Base-by-base conservation (phyloP, 2,888 invertebrate species). In the Thecophora atra region DNA sequence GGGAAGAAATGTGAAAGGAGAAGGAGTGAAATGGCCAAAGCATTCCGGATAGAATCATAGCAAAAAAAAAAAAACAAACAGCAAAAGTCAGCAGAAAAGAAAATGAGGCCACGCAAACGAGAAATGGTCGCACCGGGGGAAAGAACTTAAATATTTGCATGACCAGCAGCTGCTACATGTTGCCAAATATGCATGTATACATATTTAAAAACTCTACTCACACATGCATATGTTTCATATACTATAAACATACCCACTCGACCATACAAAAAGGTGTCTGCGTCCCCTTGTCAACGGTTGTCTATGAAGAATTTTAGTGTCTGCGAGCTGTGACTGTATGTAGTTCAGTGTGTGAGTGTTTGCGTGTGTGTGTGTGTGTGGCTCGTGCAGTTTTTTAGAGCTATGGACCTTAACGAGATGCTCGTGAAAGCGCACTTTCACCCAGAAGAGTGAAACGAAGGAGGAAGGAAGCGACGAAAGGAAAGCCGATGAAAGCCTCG, bases 141-240 rank as follows among this genome's bases (percentile, higher is more conserved):
- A 58, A n/a, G 19, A 54, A 21, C 7, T 19, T 19, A 26, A n/a
- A 44, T 17, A 54, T 66, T 66, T 66, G 66, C 66, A 77, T 72
- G 78, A 74, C 76, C 77, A 74, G 74, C 77, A 76, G 75, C 72
- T 76, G 77, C 67, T 28, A 37, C 44, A 56, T 65, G 30, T 30
- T 37, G 47, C 69, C 67, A 70, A 52, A 71, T 28, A 24, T 17
- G 28, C 24, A 44, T 67, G 17, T 3, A 51, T n/a, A 51, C 17
- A 15, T 51, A 51, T n/a, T 17, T 17, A 15, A 51, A 51, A 6
- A n/a, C 15, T 51, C 7, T n/a, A 72, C 72, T 26, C 44, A 69
- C 47, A 72, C 44, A 30, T 30, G 8, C 30, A 30, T 30, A 30
- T 30, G 8, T 30, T 30, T 6, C 75, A 76, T 66, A 74, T 70